A percentile compares a stretch with the other conserved stretches of the same genome.
Conservation (phyloP, 2,113 vertebrate species). For the Uropsilus gracilis region DNA sequence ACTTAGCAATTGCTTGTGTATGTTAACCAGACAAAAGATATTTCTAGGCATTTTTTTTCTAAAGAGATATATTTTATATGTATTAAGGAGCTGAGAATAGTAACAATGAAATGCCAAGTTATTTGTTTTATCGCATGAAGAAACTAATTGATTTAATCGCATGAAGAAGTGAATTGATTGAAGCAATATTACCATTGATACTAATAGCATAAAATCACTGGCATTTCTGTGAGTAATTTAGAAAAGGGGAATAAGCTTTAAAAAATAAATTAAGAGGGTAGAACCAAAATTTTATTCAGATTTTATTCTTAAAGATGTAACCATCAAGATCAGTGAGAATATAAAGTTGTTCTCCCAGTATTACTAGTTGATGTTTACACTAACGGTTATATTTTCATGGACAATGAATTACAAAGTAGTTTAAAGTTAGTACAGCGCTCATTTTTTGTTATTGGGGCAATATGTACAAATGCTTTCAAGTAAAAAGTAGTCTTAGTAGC, state of each 20-base stretch:
- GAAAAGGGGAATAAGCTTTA: neutral
- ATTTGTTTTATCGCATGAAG: neutral
- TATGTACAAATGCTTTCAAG: neutral
- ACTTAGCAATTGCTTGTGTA: constrained; percentile 39
- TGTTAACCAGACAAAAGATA: neutral
- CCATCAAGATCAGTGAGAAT: neutral
- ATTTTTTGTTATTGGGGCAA: neutral
- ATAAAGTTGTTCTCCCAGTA: neutral
- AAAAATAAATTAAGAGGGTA: too few relatives aligned
- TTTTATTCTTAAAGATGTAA: constrained; percentile 31
- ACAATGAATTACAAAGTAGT: neutral
- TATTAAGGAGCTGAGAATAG: constrained; percentile 39
- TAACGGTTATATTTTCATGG: neutral
- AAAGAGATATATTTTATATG: neutral
- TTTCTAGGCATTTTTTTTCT: neutral
- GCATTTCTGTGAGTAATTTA: neutral
- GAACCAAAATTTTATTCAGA: neutral
- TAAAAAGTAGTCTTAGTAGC: neutral
- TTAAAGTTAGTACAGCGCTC: neutral
- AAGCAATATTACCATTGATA: neutral
- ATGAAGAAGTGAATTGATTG: neutral
- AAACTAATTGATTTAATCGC: neutral
- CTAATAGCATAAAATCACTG: neutral
- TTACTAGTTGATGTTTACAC: neutral
- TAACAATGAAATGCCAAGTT: neutral